Evolutionary conservation across 2,113 vertebrate species (phyloP).

Genomic region (Asarcornis scutulata): DNA sequence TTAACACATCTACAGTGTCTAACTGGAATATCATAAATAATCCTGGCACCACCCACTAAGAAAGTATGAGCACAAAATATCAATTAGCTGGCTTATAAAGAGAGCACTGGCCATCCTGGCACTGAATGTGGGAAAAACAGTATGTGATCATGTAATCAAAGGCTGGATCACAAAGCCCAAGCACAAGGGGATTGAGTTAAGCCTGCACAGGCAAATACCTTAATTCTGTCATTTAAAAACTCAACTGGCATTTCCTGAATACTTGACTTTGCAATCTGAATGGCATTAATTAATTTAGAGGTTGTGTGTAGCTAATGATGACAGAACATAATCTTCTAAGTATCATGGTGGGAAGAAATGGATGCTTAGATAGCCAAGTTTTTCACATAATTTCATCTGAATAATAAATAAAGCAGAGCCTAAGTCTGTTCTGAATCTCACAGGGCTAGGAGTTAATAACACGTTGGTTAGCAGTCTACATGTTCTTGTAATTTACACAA

Average conservation of each 20-base stretch:
- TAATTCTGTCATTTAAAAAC: conserved; percentile 24
- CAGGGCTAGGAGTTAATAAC: not conserved
- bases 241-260: conserved; percentile 10
- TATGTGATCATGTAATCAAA: not conserved
- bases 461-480: not conserved
- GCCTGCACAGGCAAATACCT: not conserved
- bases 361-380: not conserved
- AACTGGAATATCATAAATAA: not conserved
- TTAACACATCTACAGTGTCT: not conserved
- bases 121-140: not conserved
- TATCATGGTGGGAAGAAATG: not conserved
- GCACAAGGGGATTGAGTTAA: conserved; percentile 21
- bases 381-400: not conserved
- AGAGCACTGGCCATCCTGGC: not conserved
- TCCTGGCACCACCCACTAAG: not conserved
- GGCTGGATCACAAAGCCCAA: not conserved
- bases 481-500: not conserved
- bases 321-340: conserved; percentile 12
- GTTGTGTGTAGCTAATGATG: not conserved
- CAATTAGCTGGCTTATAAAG: not conserved
- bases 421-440: not conserved
- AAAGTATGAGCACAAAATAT: not conserved
- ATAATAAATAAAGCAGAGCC: not conserved
- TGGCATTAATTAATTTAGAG: conserved; percentile 8
- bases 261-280: conserved; percentile 24